A percentile compares a stretch with the other conserved stretches of the same genome.
Evolutionary conservation across 2,888 invertebrate species (phyloP).

Genomic region (Diadromus collaris): DNA sequence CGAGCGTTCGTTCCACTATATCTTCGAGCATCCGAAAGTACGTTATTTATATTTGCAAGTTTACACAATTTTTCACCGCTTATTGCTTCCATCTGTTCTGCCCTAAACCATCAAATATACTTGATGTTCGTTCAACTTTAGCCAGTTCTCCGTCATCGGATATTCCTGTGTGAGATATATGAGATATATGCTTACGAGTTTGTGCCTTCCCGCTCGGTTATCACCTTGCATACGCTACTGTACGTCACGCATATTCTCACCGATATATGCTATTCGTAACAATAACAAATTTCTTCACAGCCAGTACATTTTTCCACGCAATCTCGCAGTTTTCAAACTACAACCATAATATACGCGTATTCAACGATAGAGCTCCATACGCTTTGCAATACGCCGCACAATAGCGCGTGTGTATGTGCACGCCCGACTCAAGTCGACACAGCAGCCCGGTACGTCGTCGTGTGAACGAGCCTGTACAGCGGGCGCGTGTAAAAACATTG

Average conservation of each 20-base stretch:
- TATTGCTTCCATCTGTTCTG: background rate
- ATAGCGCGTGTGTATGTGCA: constrained; percentile 1
- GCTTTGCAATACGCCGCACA: constrained; percentile 25
- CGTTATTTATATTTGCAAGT: background rate
- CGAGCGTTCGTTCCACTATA: background rate
- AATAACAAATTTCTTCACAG: constrained; percentile 23
- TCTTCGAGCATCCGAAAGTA: background rate
- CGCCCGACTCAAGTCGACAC: constrained; percentile 10
- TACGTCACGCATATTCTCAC: background rate
- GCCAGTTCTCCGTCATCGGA: background rate
- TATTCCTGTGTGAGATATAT: background rate
- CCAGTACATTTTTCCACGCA: background rate
- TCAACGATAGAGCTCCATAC: background rate
- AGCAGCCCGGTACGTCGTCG: background rate
- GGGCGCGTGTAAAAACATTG: constrained; percentile 5
- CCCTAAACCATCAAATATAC: background rate
- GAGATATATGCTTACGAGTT: background rate
- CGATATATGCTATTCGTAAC: constrained; percentile 11
- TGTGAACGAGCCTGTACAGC: constrained; percentile 1
- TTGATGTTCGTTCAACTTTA: background rate
- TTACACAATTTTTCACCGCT: background rate
- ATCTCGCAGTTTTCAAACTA: background rate
- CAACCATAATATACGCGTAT: background rate
- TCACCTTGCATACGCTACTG: constrained; percentile 2
- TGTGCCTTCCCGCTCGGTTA: background rate